phyloP scores from a whole-genome alignment of 2,797 vertebrate species.

The Falco peregrinus region DNA sequence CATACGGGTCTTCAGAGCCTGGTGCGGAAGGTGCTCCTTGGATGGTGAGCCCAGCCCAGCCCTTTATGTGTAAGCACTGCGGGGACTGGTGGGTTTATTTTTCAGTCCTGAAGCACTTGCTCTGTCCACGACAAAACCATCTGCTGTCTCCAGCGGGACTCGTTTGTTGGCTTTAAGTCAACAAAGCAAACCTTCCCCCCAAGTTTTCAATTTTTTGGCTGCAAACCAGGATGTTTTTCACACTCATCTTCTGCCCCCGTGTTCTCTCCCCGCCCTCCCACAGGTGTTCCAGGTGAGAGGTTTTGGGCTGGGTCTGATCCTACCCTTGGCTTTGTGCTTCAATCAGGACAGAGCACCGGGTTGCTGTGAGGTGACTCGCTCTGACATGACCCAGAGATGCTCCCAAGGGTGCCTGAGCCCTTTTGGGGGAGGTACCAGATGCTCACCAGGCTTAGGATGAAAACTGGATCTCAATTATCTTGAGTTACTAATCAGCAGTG shows the following conservation, averaged over 20 bases:
- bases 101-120: background rate
- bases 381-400: accelerated
- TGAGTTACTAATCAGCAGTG: background rate
- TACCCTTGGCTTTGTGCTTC: background rate
- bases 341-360: background rate
- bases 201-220: background rate
- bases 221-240: background rate
- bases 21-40: accelerated
- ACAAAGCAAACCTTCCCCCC: background rate
- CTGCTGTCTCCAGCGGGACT: background rate
- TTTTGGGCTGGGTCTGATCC: background rate
- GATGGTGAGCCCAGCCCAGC: background rate
- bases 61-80: background rate
- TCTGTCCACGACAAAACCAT: background rate
- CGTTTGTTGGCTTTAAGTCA: background rate
- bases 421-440: background rate
- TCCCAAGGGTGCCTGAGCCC: background rate
- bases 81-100: background rate
- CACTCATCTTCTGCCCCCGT: accelerated
- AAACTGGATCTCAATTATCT: background rate
- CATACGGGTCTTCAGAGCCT: background rate
- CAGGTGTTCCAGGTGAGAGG: background rate
- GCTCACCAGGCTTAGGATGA: background rate
- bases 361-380: accelerated
- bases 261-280: background rate